These are phyloP conservation scores for Oryzias melastigma DNA, from an alignment of 2,113 vertebrate genomes.

Conservation along the genomic window DNA sequence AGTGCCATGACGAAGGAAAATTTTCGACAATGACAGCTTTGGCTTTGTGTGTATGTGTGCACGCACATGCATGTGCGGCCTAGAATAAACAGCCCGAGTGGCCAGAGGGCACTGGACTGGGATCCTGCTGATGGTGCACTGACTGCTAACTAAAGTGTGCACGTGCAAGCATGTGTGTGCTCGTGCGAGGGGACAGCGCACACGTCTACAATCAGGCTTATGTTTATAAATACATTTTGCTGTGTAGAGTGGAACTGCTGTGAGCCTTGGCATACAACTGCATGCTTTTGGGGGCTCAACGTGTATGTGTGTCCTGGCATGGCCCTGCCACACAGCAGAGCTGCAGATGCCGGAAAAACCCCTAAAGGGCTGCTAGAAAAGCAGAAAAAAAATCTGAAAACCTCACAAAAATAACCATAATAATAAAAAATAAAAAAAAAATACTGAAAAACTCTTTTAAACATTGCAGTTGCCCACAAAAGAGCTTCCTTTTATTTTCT, in stretches of 20 bases:
- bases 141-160: constrained; percentile 17
- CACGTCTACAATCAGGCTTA: constrained; percentile 61
- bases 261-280: constrained; percentile 59
- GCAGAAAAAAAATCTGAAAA: not conserved
- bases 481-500: not conserved
- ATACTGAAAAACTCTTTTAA: too few relatives aligned
- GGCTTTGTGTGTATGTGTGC: constrained; percentile 4
- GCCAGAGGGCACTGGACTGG: constrained; percentile 59
- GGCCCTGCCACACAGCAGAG: constrained; percentile 20
- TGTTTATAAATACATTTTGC: constrained; percentile 82
- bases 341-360: constrained; percentile 15
- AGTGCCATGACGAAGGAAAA: too few relatives aligned
- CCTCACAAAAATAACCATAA: too few relatives aligned
- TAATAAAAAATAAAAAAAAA: too few relatives aligned
- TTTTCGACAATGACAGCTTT: too few relatives aligned
- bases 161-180: constrained; percentile 24
- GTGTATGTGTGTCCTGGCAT: constrained; percentile 46
- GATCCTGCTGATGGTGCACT: constrained; percentile 72
- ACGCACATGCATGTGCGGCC: constrained; percentile 21
- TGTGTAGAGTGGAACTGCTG: constrained; percentile 73
- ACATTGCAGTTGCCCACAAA: not conserved
- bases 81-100: constrained; percentile 61
- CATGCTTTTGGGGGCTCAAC: constrained; percentile 52
- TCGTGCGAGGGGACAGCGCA: constrained; percentile 4
- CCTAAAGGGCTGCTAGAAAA: constrained; percentile 12